Percentiles rank a stretch among this genome's conserved stretches.
Evolutionary conservation across 2,888 invertebrate species (phyloP).

Genomic region (Zaprionus obscuricornis): DNA sequence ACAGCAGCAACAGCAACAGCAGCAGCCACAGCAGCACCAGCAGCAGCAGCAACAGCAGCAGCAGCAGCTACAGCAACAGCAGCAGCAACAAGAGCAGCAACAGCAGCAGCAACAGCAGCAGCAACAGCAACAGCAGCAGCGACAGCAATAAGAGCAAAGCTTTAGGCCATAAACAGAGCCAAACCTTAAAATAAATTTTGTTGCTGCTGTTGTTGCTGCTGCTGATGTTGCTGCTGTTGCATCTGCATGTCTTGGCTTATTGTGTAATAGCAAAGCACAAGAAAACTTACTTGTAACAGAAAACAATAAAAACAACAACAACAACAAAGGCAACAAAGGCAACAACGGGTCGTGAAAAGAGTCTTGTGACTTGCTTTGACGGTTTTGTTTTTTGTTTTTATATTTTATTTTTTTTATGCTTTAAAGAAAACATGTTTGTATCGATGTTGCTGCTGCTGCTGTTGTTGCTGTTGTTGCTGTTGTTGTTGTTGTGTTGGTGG

Average conservation of each 20-base stretch:
- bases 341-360: slow-evolving; percentile 44
- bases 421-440: slow-evolving; percentile 44
- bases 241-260: slow-evolving; percentile 39
- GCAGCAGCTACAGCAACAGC: too few species aligned
- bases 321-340: slow-evolving; percentile 26
- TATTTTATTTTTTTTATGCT: slow-evolving; percentile 40
- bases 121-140: too few species aligned
- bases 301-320: slow-evolving; percentile 33
- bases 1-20: too few species aligned
- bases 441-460: slow-evolving; percentile 11
- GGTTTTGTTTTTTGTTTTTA: slow-evolving; percentile 24
- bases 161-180: slow-evolving; percentile 7
- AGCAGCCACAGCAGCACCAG: too few species aligned
- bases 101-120: too few species aligned
- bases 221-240: too few species aligned
- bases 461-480: slow-evolving; percentile 13
- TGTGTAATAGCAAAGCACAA: slow-evolving; percentile 61
- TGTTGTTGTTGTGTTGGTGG: slow-evolving; percentile 61
- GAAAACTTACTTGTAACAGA: slow-evolving; percentile 50
- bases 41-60: too few species aligned
- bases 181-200: slow-evolving; percentile 5
- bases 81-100: too few species aligned
- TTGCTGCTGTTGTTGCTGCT: too few species aligned
- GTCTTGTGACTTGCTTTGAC: slow-evolving; percentile 52
- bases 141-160: too few species aligned